Base-by-base conservation (phyloP, 1,140 invertebrate genomes). In the Thaumatotibia leucotreta region DNA sequence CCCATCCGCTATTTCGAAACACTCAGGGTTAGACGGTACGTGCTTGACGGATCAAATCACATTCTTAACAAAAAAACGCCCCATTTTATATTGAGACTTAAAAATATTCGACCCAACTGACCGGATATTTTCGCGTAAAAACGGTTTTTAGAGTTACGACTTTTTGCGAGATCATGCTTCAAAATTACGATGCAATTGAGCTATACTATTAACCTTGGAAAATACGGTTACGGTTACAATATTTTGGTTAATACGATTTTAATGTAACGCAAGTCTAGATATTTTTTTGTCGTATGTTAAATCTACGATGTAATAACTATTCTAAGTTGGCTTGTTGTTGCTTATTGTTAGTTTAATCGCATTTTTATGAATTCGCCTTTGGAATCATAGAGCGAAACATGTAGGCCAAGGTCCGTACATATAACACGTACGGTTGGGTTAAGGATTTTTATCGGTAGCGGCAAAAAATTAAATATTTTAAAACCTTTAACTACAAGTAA, bases 351-450 rank as follows among this genome's bases (percentile, higher is more conserved):
- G 11, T 58, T 58, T 31, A 58, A 31, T 58, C 23, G 8, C 27
- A 58, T 58, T 58, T 39, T 58, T 58, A 58, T n/a, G 27, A 58
- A 58, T 58, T 27, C 23, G 52, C 52, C 52, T 58, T 58, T 58
- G 14, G 24, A 58, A 29, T 58, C 52, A 58, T 24, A 27, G 14
- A 58, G 52, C 52, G 52, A 58, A 11, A 58, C 52, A 58, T 58
- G 52, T 58, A 11, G 52, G 52, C 52, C 52, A 58, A 58, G 52
- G 52, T 58, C 29, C 8, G 24, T 14, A 29, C 24, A 58, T 58
- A 58, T 58, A 58, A 58, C 52, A 58, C 52, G 52, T 58, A 58
- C 52, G 24, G n/a, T 58, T 24, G n/a, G 50, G 50, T 54, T 54
- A 58, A 29, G 52, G 52, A 58, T 58, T 58, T 54, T 58, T 58